These are phyloP conservation scores for Ammospiza nelsoni DNA, from an alignment of 2,113 vertebrate genomes.

Conservation along the genomic window DNA sequence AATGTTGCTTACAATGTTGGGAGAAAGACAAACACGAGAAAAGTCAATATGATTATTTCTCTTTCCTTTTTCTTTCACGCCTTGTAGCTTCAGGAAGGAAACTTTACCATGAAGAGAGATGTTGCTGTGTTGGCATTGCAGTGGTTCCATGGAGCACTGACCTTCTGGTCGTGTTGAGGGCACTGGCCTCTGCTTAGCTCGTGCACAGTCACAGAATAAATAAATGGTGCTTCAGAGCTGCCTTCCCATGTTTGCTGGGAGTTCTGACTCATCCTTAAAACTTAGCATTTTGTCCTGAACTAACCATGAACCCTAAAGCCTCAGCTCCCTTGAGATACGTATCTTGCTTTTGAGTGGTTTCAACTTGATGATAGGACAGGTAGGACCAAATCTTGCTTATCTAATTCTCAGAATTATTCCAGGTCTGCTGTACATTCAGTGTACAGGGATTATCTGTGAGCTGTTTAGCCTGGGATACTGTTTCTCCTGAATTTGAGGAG, in stretches of 20 bases:
- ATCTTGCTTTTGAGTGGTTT: background rate
- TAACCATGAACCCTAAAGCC: background rate
- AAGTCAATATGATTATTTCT: background rate
- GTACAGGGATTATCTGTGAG: background rate
- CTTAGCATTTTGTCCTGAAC: background rate
- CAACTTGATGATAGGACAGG: background rate
- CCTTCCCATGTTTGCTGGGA: background rate
- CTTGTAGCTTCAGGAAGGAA: background rate
- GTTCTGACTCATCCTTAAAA: background rate
- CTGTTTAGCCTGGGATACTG: background rate
- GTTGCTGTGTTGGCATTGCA: background rate
- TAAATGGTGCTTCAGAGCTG: background rate
- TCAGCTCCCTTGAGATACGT: fast-evolving
- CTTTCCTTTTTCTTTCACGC: background rate
- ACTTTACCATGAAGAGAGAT: background rate
- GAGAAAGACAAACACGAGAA: background rate
- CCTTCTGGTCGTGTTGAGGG: background rate
- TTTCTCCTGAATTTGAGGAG: background rate
- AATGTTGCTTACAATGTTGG: background rate
- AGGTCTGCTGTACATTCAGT: background rate
- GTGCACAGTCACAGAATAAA: background rate
- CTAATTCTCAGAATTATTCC: background rate
- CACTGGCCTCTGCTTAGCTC: background rate
- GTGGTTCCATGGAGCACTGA: background rate
- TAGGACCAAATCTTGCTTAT: background rate